These are phyloP conservation scores for Crenuchus spilurus DNA, from an alignment of 2,797 vertebrate genomes.

Conservation along the genomic window DNA sequence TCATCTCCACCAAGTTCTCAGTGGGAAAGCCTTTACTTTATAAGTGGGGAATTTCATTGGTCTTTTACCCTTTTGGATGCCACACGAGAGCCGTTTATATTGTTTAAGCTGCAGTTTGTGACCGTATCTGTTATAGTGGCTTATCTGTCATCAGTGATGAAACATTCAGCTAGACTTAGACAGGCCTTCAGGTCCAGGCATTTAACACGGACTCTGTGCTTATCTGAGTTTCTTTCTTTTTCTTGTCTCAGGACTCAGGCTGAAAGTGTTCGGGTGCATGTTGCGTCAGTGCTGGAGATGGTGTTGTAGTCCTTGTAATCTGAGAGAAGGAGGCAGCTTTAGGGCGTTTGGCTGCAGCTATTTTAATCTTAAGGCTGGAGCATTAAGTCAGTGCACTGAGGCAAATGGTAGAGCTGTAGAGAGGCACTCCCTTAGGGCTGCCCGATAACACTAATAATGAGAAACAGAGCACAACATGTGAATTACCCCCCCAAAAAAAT, in stretches of 20 bases:
- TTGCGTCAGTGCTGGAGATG: conserved; percentile 33
- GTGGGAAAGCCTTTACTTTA: background rate
- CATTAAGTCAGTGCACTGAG: conserved; percentile 48
- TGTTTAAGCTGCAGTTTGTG: conserved; percentile 2
- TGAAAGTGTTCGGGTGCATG: conserved; percentile 21
- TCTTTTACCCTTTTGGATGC: background rate
- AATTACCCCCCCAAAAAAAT: background rate
- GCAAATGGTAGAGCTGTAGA: conserved; percentile 17
- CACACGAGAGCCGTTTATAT: background rate
- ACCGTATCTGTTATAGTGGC: background rate
- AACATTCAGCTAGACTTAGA: background rate
- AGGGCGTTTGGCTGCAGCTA: conserved; percentile 55
- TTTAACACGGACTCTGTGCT: conserved; percentile 17
- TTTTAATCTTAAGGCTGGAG: conserved; percentile 55
- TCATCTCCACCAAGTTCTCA: background rate
- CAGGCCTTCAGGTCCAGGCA: background rate
- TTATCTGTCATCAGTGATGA: background rate
- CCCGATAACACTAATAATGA: conserved; percentile 27
- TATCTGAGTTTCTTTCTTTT: conserved; percentile 1
- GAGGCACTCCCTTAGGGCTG: conserved; percentile 36
- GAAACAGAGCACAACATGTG: background rate
- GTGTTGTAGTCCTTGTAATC: conserved; percentile 48
- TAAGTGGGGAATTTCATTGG: background rate
- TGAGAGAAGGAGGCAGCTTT: conserved; percentile 51
- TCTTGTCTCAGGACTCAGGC: conserved; percentile 14